A percentile compares a stretch with the other conserved stretches of the same genome.
Evolutionary conservation across 2,797 vertebrate genomes (phyloP).

Genomic region (Poecile montanus): DNA sequence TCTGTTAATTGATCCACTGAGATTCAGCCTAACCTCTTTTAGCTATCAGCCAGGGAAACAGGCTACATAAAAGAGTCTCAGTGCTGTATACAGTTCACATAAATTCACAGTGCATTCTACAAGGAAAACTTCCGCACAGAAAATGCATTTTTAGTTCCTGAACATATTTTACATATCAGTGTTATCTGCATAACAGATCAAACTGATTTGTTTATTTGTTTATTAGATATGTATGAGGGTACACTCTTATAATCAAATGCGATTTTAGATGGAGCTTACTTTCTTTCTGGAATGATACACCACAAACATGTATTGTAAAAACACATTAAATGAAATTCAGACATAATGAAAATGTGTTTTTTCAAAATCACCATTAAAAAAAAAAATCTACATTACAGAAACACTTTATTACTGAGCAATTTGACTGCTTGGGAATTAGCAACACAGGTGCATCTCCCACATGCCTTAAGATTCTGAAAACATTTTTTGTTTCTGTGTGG

Average conservation of each 20-base stretch:
- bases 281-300: slow-evolving; percentile 55
- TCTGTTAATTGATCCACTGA: slow-evolving; percentile 97
- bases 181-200: slow-evolving; percentile 73
- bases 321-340: slow-evolving; percentile 75
- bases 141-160: slow-evolving; percentile 69
- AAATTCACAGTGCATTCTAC: slow-evolving; percentile 73
- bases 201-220: slow-evolving; percentile 80
- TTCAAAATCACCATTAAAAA: slow-evolving; percentile 47
- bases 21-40: slow-evolving; percentile 87
- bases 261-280: slow-evolving; percentile 69
- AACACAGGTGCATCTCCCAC: slow-evolving; percentile 52
- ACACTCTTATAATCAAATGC: slow-evolving; percentile 68
- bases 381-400: slow-evolving; percentile 28
- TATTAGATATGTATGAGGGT: slow-evolving; percentile 70
- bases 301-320: slow-evolving; percentile 59
- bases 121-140: slow-evolving; percentile 56
- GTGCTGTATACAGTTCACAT: slow-evolving; percentile 83
- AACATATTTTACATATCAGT: slow-evolving; percentile 65
- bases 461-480: slow-evolving; percentile 13
- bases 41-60: slow-evolving; percentile 83
- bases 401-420: slow-evolving; percentile 58
- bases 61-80: slow-evolving; percentile 90
- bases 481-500: slow-evolving; percentile 16
- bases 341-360: slow-evolving; percentile 70
- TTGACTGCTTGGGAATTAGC: slow-evolving; percentile 52